Conservation (phyloP, 2,113 vertebrate genomes). For the Oreotragus oreotragus region DNA sequence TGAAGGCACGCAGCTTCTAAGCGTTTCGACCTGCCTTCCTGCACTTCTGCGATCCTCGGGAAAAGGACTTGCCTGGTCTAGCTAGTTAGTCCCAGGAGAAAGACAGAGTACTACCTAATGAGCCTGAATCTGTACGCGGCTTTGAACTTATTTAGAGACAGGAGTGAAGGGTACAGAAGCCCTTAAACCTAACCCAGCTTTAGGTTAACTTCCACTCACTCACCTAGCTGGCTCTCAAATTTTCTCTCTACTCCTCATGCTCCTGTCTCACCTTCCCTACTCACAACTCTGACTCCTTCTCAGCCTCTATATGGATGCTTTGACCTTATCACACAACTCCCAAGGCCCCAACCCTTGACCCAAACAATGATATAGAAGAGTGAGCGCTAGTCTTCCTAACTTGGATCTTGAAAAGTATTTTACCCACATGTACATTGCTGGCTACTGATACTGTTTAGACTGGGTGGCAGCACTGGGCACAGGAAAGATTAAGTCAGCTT, state of each 20-base stretch:
- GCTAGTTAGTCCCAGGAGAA: neutral
- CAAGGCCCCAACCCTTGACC: neutral
- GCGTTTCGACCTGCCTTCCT: neutral
- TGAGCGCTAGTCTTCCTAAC: neutral
- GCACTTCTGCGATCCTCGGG: neutral
- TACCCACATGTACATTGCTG: neutral
- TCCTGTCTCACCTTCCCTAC: neutral
- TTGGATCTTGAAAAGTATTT: neutral
- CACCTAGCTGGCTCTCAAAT: neutral
- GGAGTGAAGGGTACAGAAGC: neutral
- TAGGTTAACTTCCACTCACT: neutral
- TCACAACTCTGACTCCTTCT: neutral
- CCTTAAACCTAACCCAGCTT: neutral
- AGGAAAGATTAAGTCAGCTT: neutral
- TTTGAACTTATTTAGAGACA: neutral
- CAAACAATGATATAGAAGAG: neutral
- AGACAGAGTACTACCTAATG: neutral
- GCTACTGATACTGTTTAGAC: neutral
- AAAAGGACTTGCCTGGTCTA: neutral
- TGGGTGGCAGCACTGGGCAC: neutral
- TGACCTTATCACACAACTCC: neutral
- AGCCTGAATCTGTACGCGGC: neutral
- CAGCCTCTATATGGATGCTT: neutral
- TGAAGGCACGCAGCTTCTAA: neutral
- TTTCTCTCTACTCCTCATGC: neutral